Percentiles rank a stretch among this genome's conserved stretches.
These are phyloP conservation scores for Phaenicophaeus curvirostris DNA, from an alignment of 2,797 vertebrate species.

Conservation along the genomic window DNA sequence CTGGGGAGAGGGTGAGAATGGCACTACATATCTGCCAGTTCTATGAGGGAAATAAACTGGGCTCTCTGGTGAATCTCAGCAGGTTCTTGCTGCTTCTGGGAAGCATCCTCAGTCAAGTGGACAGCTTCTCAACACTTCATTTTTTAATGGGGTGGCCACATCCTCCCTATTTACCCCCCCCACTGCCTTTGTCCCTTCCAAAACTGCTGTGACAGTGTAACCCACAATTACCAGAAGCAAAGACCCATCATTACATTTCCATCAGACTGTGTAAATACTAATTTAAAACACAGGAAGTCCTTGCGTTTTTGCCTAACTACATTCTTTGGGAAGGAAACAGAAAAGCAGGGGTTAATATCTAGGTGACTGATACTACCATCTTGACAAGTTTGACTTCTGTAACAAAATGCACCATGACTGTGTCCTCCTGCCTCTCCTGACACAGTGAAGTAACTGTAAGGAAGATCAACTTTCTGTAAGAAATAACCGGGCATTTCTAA, in stretches of 20 bases:
- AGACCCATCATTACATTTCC: conserved; percentile 58
- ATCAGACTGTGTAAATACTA: conserved; percentile 22
- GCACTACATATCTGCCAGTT: background rate
- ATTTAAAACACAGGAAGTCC: conserved; percentile 38
- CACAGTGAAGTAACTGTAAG: background rate
- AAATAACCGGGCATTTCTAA: background rate
- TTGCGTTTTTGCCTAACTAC: background rate
- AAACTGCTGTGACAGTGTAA: conserved; percentile 15
- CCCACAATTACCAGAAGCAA: conserved; percentile 36
- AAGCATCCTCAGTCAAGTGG: background rate
- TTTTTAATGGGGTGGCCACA: conserved; percentile 41
- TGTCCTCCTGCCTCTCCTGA: background rate
- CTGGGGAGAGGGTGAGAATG: background rate
- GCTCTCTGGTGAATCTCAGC: background rate
- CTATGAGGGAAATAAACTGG: background rate
- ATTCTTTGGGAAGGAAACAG: background rate
- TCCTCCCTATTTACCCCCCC: conserved; percentile 40
- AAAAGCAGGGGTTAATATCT: conserved; percentile 36
- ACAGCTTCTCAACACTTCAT: background rate
- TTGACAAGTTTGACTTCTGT: background rate
- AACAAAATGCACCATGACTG: background rate
- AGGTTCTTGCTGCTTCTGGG: background rate
- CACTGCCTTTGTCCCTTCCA: background rate
- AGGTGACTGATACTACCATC: background rate
- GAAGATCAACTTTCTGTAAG: background rate